phyloP scores from a whole-genome alignment of 2,113 vertebrate genomes.

The Plecotus auritus region DNA sequence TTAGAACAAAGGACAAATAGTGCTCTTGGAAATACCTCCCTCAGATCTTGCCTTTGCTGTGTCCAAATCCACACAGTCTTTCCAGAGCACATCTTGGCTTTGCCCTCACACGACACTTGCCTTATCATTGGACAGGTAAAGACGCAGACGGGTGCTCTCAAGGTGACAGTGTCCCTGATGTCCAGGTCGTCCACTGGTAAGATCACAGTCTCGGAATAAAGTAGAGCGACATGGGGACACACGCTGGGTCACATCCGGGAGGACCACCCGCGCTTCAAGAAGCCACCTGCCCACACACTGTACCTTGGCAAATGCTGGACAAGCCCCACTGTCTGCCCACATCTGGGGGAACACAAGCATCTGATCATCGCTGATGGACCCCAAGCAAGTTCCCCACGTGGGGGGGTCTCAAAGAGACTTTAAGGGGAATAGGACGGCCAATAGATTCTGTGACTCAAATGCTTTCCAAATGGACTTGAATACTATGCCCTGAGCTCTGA shows the following conservation, averaged over 20 bases:
- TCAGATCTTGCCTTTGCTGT: not conserved
- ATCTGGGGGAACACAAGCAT: not conserved
- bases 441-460: too few relatives aligned
- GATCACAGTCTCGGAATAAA: not conserved
- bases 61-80: not conserved
- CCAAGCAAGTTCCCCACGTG: not conserved
- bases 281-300: too few relatives aligned
- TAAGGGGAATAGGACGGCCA: too few relatives aligned
- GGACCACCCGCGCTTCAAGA: too few relatives aligned
- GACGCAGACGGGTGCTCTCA: accelerated
- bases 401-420: not conserved
- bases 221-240: not conserved
- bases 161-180: too few relatives aligned
- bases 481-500: too few relatives aligned
- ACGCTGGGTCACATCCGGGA: too few relatives aligned
- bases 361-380: not conserved
- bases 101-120: not conserved
- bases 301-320: too few relatives aligned
- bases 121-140: too few relatives aligned
- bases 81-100: not conserved
- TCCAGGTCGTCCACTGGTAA: not conserved
- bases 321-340: not conserved
- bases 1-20: too few relatives aligned
- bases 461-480: too few relatives aligned
- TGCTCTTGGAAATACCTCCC: not conserved